Conservation (phyloP, 2,888 invertebrate genomes). For the Netelia melanura region DNA sequence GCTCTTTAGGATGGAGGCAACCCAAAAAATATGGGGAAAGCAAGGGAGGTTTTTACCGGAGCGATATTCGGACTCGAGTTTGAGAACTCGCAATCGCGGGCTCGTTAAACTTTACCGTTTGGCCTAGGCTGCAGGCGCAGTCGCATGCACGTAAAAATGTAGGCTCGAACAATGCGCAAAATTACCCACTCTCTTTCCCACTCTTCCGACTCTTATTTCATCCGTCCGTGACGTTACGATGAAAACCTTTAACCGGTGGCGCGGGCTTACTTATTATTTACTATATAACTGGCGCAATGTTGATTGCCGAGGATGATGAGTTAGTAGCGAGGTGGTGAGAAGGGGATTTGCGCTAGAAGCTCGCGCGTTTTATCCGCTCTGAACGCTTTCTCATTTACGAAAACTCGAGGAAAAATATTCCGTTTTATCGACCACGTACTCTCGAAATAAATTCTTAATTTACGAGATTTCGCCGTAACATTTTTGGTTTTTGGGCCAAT, state of each 20-base stretch:
- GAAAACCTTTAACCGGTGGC: slow-evolving; percentile 25
- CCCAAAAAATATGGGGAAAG: slow-evolving; percentile 3
- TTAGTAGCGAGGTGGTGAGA: not conserved
- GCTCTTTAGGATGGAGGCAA: slow-evolving; percentile 11
- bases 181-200: too few relatives aligned
- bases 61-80: slow-evolving; percentile 62
- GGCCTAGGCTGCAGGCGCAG: slow-evolving; percentile 8
- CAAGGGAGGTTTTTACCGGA: slow-evolving; percentile 30
- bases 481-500: too few relatives aligned
- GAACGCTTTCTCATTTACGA: slow-evolving; percentile 42
- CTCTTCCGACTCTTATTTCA: slow-evolving; percentile 47
- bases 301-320: slow-evolving; percentile 16
- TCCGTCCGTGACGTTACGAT: slow-evolving; percentile 29
- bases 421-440: slow-evolving; percentile 6
- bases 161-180: slow-evolving; percentile 48
- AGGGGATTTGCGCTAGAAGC: slow-evolving; percentile 48
- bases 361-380: slow-evolving; percentile 20
- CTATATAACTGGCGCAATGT: slow-evolving; percentile 32
- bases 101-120: slow-evolving; percentile 66
- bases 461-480: too few relatives aligned
- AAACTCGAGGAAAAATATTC: slow-evolving; percentile 51
- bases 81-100: slow-evolving; percentile 66
- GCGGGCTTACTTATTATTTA: slow-evolving; percentile 17
- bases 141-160: slow-evolving; percentile 27
- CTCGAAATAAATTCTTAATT: not conserved